Base-by-base conservation (phyloP, 2,797 vertebrate genomes). In the Pelochelys cantorii region DNA sequence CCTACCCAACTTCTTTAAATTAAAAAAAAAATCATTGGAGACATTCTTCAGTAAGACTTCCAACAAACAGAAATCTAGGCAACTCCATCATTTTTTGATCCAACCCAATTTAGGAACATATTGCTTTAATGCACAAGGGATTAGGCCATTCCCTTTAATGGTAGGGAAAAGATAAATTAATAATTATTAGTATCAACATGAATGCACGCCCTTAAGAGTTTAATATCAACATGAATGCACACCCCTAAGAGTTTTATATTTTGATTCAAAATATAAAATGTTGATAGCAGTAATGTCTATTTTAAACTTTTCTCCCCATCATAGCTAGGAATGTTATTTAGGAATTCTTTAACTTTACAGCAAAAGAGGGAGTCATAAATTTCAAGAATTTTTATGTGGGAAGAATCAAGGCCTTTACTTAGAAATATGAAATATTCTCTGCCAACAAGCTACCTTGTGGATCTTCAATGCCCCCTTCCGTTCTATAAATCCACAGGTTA, bases 81-180 rank as follows among this genome's bases (percentile, higher is more conserved):
- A 90, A 79, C n/a, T 91, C 78, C 53, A 87, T 52, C 14, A n/a
- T 94, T 96, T 93, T 87, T 57, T 62, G 79, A 80, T 93, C 93
- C 92, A 79, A 88, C 20, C 5, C 94, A 54, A 92, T 95, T 95
- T 93, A 88, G 79, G 55, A 90, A 31, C 54, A 85, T 9, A 57
- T 34, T 90, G 29, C 10, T 95, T 83, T 37, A 77, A 87, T 87
- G 91, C 88, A 87, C 34, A 74, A 68, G 56, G 37, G 17, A 83
- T 93, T 91, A 12, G 83, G 86, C 82, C 89, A 25, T 81, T 93
- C 93, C 59, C 62, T 90, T 90, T 82, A 91, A 37, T 25, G 7
- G 37, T n/a, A 86, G 54, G 52, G 77, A 60, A 94, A 52, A 94
- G 95, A 65, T 22, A 95, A 74, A 56, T 62, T 7, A 88, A 83